Evolutionary conservation across 2,113 vertebrate genomes (phyloP).

Genomic region (Prochilodus magdalenae): DNA sequence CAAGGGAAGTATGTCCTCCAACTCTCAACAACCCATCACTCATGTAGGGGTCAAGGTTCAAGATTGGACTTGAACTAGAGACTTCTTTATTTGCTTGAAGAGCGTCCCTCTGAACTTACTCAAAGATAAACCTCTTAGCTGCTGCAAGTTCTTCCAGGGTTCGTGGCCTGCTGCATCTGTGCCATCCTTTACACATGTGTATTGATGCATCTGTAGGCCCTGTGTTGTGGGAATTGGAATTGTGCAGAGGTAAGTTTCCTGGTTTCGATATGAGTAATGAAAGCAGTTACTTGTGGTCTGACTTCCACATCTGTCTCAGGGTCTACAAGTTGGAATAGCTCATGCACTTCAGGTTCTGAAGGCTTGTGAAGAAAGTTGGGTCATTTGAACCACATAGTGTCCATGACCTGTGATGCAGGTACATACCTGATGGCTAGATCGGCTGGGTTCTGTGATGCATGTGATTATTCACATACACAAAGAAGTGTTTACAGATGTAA

Average conservation of each 20-base stretch:
- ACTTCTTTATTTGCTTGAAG: no score
- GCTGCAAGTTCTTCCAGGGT: no score
- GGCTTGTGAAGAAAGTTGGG: slow-evolving; percentile 19
- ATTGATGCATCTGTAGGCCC: not conserved
- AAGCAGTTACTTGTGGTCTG: no score
- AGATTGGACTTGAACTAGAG: no score
- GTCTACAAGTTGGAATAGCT: slow-evolving; percentile 28
- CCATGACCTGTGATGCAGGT: not conserved
- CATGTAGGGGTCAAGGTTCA: no score
- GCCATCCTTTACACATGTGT: no score
- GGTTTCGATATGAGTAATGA: slow-evolving; percentile 28
- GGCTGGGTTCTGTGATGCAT: slow-evolving; percentile 31
- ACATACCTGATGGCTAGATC: slow-evolving; percentile 13
- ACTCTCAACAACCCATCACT: no score
- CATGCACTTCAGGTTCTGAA: not conserved
- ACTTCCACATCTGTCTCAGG: slow-evolving; percentile 30
- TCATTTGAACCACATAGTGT: no score
- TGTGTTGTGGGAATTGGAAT: slow-evolving; percentile 24
- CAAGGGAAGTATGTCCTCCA: no score
- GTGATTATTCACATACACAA: slow-evolving; percentile 18
- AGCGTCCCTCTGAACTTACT: no score
- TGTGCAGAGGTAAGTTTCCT: slow-evolving; percentile 2
- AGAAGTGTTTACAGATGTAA: slow-evolving; percentile 19
- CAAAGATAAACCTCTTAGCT: no score
- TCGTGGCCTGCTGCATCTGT: no score